Percentiles rank a stretch among this genome's conserved stretches.
These are phyloP conservation scores for Neoseiulus cucumeris DNA, from an alignment of 1,140 invertebrate species.

Conservation along the genomic window DNA sequence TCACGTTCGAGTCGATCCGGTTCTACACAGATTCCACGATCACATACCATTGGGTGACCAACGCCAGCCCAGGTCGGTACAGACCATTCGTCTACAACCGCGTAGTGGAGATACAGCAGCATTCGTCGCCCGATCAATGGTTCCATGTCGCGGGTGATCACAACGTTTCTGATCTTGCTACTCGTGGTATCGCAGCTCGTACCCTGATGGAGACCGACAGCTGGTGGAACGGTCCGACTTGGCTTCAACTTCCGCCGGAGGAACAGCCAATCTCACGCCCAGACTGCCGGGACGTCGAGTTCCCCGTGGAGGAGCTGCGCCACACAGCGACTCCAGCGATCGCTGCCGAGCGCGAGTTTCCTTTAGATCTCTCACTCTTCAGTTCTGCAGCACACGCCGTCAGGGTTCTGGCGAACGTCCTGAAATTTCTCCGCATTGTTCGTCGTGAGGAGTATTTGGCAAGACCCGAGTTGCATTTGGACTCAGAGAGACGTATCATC, in stretches of 20 bases:
- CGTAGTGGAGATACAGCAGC: not conserved
- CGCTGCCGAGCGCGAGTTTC: too few species aligned
- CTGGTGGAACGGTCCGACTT: not conserved
- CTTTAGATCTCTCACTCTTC: too few species aligned
- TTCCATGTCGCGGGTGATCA: not conserved
- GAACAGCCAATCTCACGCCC: not conserved
- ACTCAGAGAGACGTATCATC: too few species aligned
- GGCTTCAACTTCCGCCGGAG: not conserved
- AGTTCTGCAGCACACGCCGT: too few species aligned
- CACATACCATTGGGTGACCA: not conserved
- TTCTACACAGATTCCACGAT: not conserved
- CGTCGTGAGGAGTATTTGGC: too few species aligned
- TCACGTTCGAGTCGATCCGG: not conserved
- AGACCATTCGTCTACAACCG: not conserved
- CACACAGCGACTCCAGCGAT: not conserved
- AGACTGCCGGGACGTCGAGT: too few species aligned
- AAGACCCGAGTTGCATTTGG: too few species aligned
- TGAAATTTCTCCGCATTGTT: too few species aligned
- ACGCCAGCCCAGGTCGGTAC: not conserved
- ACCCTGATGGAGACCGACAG: not conserved
- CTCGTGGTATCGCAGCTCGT: not conserved
- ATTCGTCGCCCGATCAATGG: not conserved
- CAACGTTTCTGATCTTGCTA: not conserved
- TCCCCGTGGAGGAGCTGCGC: not conserved
- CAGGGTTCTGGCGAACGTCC: too few species aligned